Evolutionary conservation across 2,888 invertebrate species (phyloP).

Genomic region (Theretra japonica): DNA sequence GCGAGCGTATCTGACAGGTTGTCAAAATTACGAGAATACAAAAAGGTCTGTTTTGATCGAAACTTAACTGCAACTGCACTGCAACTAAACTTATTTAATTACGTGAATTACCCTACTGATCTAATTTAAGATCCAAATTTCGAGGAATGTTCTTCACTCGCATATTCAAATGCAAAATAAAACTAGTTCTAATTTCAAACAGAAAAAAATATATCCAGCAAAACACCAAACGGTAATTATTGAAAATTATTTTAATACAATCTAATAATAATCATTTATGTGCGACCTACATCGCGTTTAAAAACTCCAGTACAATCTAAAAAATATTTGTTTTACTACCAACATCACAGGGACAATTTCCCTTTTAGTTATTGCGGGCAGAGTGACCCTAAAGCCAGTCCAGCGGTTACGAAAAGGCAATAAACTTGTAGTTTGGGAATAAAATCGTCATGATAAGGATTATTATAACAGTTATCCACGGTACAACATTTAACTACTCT

Average conservation of each 20-base stretch:
- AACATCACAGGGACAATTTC: constrained; percentile 14
- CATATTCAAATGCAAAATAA: no score
- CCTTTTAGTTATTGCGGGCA: constrained; percentile 12
- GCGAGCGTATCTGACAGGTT: no score
- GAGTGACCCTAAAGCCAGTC: constrained; percentile 14
- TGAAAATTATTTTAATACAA: neutral
- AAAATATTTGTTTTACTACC: constrained; percentile 4
- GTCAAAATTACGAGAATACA: no score
- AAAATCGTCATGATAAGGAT: constrained; percentile 24
- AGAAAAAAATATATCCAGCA: no score
- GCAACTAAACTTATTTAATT: no score
- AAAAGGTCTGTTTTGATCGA: no score
- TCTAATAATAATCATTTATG: neutral
- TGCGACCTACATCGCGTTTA: neutral
- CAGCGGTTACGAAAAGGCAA: constrained; percentile 23
- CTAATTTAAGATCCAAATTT: no score
- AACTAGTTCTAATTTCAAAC: no score
- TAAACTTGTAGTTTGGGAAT: constrained; percentile 25
- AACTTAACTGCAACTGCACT: no score
- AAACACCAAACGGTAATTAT: no score
- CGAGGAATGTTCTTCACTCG: no score
- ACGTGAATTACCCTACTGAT: no score
- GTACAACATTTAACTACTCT: constrained; percentile 18
- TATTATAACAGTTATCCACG: constrained; percentile 11
- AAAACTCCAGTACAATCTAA: neutral